Evolutionary conservation across 2,797 vertebrate species (phyloP).

Genomic region (Notamacropus eugenii): DNA sequence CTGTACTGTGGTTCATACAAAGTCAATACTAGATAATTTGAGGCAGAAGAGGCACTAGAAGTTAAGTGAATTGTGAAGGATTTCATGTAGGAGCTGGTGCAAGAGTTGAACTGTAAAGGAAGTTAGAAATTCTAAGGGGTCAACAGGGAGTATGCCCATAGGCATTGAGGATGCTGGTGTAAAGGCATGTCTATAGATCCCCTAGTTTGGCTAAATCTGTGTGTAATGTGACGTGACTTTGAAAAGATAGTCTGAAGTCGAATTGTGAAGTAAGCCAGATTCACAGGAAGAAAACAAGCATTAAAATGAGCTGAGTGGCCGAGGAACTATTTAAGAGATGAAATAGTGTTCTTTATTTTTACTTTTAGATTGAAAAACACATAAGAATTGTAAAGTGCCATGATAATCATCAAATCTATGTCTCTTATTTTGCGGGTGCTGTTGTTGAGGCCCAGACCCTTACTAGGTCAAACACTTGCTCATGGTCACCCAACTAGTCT

Average conservation of each 20-base stretch:
- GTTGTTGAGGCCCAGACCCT: neutral
- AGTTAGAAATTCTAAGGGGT: neutral
- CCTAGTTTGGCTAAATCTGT: neutral
- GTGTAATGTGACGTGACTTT: neutral
- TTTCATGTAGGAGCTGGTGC: neutral
- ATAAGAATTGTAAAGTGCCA: neutral
- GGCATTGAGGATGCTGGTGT: neutral
- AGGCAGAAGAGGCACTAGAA: neutral
- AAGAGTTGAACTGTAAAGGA: neutral
- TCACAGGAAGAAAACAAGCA: neutral
- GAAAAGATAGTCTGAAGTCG: neutral
- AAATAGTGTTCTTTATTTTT: neutral
- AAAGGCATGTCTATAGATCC: neutral
- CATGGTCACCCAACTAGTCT: neutral
- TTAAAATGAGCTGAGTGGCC: neutral
- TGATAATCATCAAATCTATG: neutral
- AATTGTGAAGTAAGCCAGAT: neutral
- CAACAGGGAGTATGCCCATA: neutral
- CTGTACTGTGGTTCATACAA: neutral
- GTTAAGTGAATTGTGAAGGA: neutral
- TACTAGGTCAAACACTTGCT: neutral
- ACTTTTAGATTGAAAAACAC: neutral
- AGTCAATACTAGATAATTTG: neutral
- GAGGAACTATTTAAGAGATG: neutral
- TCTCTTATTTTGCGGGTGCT: neutral